Base-by-base conservation (phyloP, 1,140 invertebrate species). In the Zaprionus africanus region DNA sequence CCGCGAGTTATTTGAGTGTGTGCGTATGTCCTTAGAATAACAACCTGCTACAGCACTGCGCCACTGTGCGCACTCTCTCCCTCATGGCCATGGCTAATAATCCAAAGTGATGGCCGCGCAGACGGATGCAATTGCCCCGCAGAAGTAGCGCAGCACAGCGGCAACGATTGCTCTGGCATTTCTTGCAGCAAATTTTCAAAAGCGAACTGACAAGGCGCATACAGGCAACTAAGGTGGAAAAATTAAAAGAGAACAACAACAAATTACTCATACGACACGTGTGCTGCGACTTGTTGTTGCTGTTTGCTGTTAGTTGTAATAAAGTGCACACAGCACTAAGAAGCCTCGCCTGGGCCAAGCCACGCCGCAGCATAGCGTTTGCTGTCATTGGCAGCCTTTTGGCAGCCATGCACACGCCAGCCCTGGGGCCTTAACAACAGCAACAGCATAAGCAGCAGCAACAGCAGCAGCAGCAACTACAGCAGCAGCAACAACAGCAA, bases 361-460 rank as follows among this genome's bases (percentile, higher is more conserved):
- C 31, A 34, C 9, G 51, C 64, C 43, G 59, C 64, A 75, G 70
- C 67, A 60, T 78, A 71, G 64, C 64, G 60, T 75, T 70, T 85
- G 34, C 67, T 85, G 79, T 76, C 79, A 86, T 58, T 81, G 82
- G 34, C 78, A 82, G 79, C 54, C 59, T 66, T 73, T 63, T 57
- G 46, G 46, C 57, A 80, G 41, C 65, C 75, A 19, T 31, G 59
- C 76, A 68, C 64, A 34, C 19, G 36, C 75, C 72, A 53, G 31
- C 62, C 74, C 46, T 59, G 46, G 61, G 57, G 62, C 69, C 57
- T 41, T 28, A 46, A 22, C 70, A 71, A 13, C 49, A 54, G 13
- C 53, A 63, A 11, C 43, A 46, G 4, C 61, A 54, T 43, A 12
- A 54, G 46, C 68, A 76, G 5, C 22, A 59, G 41, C 22, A 60